These are phyloP conservation scores for Leptoclinus maculatus DNA, from an alignment of 2,797 vertebrate genomes.

Conservation along the genomic window DNA sequence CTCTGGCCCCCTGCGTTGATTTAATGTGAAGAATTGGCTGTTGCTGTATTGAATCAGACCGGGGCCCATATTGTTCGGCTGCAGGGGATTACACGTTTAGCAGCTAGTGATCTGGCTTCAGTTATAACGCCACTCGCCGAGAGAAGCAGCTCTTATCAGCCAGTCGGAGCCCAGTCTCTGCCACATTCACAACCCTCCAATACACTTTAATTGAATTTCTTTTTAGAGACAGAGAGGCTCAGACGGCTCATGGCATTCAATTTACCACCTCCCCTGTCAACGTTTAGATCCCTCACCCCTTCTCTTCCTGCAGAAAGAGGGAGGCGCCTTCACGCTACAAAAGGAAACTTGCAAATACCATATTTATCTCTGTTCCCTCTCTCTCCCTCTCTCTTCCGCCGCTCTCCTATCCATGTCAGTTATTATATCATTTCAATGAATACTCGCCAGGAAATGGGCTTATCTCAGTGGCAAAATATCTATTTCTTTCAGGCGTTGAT, in stretches of 20 bases:
- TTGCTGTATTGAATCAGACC: slow-evolving; percentile 94
- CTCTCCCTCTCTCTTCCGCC: slow-evolving; percentile 63
- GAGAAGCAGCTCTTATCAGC: slow-evolving; percentile 94
- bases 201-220: slow-evolving; percentile 99
- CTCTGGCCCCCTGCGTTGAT: slow-evolving; percentile 89
- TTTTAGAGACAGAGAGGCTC: slow-evolving; percentile 95
- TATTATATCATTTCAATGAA: slow-evolving; percentile 90
- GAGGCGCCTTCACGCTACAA: slow-evolving; percentile 81
- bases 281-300: slow-evolving; percentile 91
- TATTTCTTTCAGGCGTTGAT: slow-evolving; percentile 86
- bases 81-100: slow-evolving; percentile 97
- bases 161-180: slow-evolving; percentile 88
- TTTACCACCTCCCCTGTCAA: slow-evolving; percentile 90
- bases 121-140: slow-evolving; percentile 89
- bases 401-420: slow-evolving; percentile 81
- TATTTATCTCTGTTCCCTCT: slow-evolving; percentile 86
- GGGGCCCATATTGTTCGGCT: slow-evolving; percentile 92
- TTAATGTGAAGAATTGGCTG: slow-evolving; percentile 98
- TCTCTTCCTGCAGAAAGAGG: slow-evolving; percentile 81
- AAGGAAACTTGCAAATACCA: slow-evolving; percentile 92
- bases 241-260: slow-evolving; percentile 96
- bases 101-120: slow-evolving; percentile 91
- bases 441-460: slow-evolving; percentile 85
- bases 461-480: slow-evolving; percentile 84
- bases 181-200: slow-evolving; percentile 99